A percentile compares a stretch with the other conserved stretches of the same genome.
Conservation (phyloP, 2,888 invertebrate species). For the Beris chalybata region DNA sequence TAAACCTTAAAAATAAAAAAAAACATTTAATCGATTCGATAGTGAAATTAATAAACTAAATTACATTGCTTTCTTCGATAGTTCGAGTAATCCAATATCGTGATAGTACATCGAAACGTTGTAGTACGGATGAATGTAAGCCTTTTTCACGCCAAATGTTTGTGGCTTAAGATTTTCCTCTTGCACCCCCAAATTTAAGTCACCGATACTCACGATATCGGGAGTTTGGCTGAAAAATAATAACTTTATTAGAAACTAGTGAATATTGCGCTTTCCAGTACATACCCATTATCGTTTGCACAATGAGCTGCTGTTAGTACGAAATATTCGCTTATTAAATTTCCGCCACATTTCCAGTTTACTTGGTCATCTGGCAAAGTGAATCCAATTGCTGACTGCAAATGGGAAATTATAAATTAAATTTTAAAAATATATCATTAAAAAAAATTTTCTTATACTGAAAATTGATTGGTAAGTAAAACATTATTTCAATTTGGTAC, state of each 20-base stretch:
- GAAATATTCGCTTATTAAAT: constrained; percentile 24
- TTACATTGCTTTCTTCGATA: constrained; percentile 44
- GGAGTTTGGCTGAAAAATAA: no score
- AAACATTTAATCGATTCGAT: no score
- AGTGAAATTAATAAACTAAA: not conserved
- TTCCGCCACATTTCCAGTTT: constrained; percentile 27
- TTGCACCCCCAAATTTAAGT: constrained; percentile 56
- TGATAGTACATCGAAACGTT: constrained; percentile 59
- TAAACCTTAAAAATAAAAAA: constrained; percentile 19
- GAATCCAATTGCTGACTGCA: constrained; percentile 21
- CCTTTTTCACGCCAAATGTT: constrained; percentile 49
- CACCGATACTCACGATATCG: constrained; percentile 57
- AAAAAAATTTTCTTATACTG: no score
- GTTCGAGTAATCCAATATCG: constrained; percentile 65
- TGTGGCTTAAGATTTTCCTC: constrained; percentile 43
- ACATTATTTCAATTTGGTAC: no score
- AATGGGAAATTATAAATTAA: not conserved
- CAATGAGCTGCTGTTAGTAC: constrained; percentile 25
- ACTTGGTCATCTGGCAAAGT: not conserved
- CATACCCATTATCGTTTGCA: constrained; percentile 11
- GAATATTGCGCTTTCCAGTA: no score
- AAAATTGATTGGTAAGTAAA: no score
- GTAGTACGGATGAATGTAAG: constrained; percentile 56
- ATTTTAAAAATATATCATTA: no score
- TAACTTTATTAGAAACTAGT: no score